These are phyloP conservation scores for Penaeus vannamei DNA, from an alignment of 1,140 invertebrate species.

Conservation along the genomic window DNA sequence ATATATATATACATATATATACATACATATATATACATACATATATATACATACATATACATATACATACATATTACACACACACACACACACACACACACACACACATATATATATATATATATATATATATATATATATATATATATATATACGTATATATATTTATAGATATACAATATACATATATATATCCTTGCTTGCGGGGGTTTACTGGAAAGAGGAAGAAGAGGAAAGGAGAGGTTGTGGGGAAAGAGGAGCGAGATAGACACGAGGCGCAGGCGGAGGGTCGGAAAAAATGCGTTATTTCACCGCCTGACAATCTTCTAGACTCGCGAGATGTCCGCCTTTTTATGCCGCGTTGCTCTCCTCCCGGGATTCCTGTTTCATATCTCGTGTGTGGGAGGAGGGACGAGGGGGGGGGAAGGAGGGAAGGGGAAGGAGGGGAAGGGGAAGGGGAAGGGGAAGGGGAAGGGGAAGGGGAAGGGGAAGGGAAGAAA, in stretches of 20 bases:
- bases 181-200: conserved; percentile 1
- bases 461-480: not conserved
- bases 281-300: not conserved
- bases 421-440: too few species aligned
- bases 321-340: too few species aligned
- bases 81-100: too few species aligned
- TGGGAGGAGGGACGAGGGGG: too few species aligned
- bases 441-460: not conserved
- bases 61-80: too few species aligned
- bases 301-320: too few species aligned
- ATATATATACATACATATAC: not conserved
- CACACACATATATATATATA: not conserved
- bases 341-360: too few species aligned
- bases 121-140: conserved; percentile 47
- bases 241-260: not conserved
- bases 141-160: conserved; percentile 31
- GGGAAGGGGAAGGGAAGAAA: not conserved
- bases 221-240: not conserved
- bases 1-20: too few species aligned
- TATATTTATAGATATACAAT: conserved; percentile 3
- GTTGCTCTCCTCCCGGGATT: too few species aligned
- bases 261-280: not conserved
- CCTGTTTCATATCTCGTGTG: too few species aligned
- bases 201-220: not conserved
- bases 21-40: too few species aligned